Evolutionary conservation across 2,888 invertebrate species (phyloP).

Genomic region (Mythimna impura): DNA sequence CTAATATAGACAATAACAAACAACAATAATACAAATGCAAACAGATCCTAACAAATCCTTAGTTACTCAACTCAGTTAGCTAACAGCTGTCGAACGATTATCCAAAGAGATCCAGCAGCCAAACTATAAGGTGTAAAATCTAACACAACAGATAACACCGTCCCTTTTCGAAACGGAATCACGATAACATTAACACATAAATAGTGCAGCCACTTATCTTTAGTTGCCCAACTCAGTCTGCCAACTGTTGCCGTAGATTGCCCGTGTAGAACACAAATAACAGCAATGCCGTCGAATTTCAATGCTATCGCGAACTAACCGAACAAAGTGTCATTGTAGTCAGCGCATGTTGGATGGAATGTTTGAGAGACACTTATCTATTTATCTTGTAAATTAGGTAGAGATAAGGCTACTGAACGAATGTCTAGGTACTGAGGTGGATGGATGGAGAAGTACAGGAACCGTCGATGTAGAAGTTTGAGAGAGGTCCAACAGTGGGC

Average conservation of each 20-base stretch:
- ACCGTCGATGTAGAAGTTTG: too few relatives aligned
- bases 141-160: neutral
- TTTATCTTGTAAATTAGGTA: neutral
- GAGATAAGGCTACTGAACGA: neutral
- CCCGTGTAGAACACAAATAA: constrained; percentile 4
- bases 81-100: neutral
- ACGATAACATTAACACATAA: too few relatives aligned
- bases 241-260: constrained; percentile 14
- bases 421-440: neutral
- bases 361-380: constrained; percentile 4
- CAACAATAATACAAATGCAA: neutral
- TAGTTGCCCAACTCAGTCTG: neutral
- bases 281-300: constrained; percentile 29
- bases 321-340: constrained; percentile 34
- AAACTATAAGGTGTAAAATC: neutral
- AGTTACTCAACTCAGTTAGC: neutral
- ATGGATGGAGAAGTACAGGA: too few relatives aligned
- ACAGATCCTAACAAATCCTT: neutral
- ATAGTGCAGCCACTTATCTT: neutral
- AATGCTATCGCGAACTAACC: constrained; percentile 30
- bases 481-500: too few relatives aligned
- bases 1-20: too few relatives aligned
- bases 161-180: too few relatives aligned
- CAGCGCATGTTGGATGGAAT: constrained; percentile 13
- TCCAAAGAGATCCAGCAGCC: neutral